Conservation (phyloP, 2,113 vertebrate genomes). For the Chauna torquata region DNA sequence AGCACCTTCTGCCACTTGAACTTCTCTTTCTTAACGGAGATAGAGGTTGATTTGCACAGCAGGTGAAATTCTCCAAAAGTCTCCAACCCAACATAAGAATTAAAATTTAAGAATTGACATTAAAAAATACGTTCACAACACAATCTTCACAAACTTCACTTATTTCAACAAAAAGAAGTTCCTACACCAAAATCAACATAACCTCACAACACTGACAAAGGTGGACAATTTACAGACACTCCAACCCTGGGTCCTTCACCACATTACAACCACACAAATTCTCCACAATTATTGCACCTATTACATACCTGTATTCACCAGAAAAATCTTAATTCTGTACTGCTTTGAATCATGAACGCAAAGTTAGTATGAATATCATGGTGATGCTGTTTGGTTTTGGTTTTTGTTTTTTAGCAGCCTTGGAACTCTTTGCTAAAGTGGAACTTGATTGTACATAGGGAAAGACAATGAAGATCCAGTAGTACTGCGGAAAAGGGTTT, state of each 20-base stretch:
- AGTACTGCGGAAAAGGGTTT: background rate
- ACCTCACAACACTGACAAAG: background rate
- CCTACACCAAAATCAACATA: background rate
- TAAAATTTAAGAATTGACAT: background rate
- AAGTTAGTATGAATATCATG: background rate
- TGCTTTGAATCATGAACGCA: background rate
- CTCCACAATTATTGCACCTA: background rate
- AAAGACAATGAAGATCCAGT: background rate
- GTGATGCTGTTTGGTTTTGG: background rate
- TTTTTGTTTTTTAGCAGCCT: background rate
- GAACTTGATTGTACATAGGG: background rate
- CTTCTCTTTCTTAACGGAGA: background rate
- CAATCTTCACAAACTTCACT: background rate
- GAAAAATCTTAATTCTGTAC: constrained; percentile 4
- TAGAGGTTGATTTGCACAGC: background rate
- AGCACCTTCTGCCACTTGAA: background rate
- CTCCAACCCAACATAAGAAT: background rate
- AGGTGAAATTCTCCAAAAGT: background rate
- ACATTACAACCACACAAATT: background rate
- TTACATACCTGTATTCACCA: background rate
- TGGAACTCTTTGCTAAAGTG: background rate
- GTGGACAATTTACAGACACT: background rate
- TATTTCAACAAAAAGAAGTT: background rate
- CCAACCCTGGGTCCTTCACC: background rate
- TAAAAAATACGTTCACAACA: background rate